Evolutionary conservation across 2,113 vertebrate species (phyloP).

Genomic region (Sisor rabdophorus): DNA sequence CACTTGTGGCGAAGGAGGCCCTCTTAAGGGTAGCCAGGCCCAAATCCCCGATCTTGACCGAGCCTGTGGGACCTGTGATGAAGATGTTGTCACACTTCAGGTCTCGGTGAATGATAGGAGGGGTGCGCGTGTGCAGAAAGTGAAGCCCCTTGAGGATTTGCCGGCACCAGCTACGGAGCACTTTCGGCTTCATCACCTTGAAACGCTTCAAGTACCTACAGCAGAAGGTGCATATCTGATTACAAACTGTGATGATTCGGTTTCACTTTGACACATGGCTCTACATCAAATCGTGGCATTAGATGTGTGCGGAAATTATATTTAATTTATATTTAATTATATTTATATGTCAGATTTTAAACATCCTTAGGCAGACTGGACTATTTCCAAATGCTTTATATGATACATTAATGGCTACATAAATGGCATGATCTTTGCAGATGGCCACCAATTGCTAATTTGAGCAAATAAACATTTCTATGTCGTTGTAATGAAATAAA

Average conservation of each 20-base stretch:
- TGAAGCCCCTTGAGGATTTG: slow-evolving; percentile 96
- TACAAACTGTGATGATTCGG: background rate
- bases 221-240: background rate
- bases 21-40: slow-evolving; percentile 95
- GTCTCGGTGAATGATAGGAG: slow-evolving; percentile 97
- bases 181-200: slow-evolving; percentile 98
- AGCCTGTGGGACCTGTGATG: slow-evolving; percentile 96
- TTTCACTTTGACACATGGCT: background rate
- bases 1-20: slow-evolving; percentile 95
- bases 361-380: background rate
- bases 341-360: background rate
- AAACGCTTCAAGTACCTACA: slow-evolving; percentile 93
- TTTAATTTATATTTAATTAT: too few relatives aligned
- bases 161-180: slow-evolving; percentile 93
- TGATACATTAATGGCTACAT: background rate
- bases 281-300: background rate
- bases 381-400: background rate
- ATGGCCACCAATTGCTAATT: background rate
- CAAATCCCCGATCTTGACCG: slow-evolving; percentile 96
- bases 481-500: background rate
- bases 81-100: slow-evolving; percentile 99
- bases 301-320: background rate
- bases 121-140: slow-evolving; percentile 92
- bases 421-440: background rate
- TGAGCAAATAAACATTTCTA: background rate